Evolutionary conservation across 2,797 vertebrate species (phyloP), one percentile per base, ranked within the genome.

Genomic region (Tokudaia tokunoshimensis): DNA sequence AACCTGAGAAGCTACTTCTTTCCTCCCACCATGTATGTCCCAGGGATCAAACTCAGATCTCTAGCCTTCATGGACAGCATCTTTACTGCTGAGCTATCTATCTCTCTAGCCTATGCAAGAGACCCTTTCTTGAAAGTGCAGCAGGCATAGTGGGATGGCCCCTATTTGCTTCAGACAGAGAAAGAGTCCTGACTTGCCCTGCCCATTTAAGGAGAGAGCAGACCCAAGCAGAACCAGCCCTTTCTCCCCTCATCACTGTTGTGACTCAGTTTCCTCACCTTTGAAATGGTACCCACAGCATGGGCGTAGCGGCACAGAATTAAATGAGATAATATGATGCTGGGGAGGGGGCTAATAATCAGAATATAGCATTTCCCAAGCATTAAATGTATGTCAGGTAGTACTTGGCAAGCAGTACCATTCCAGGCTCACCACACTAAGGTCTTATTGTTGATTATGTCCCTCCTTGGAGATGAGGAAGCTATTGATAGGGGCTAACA

Each of bases 81-180:
- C 47, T 70, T 85, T 52, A 15, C 31, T n/a, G 47, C 65, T n/a
- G 65, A 26, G 47, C 47, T 6, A 17, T 29, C 47, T 37, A 59
- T 61, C 59, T 55, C 19, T 15, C 65, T 20, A n/a, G 44, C 63
- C 47, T 34, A 13, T 20, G 31, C 8, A 22, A 19, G 22, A 50
- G 14, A 37, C 22, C 47, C 67, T 72, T 29, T 72, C 67, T 24
- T 12, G 14, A 37, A 31, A 55, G 52, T 2, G 8, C 24, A 44
- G 3, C 65, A 37, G 19, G 41, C 57, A 12, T 6, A 7, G 9
- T 7, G 0, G 19, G 10, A 10, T 24, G 44, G 22, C 7, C 8
- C 29, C 44, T 3, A 0, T 19, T 79, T 65, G 11, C 81, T 24
- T 52, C 17, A 61, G 13, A 26, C 67, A 89, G 70, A 44, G 31